These are phyloP conservation scores for Isurus oxyrinchus DNA, from an alignment of 2,113 vertebrate species.

Conservation along the genomic window DNA sequence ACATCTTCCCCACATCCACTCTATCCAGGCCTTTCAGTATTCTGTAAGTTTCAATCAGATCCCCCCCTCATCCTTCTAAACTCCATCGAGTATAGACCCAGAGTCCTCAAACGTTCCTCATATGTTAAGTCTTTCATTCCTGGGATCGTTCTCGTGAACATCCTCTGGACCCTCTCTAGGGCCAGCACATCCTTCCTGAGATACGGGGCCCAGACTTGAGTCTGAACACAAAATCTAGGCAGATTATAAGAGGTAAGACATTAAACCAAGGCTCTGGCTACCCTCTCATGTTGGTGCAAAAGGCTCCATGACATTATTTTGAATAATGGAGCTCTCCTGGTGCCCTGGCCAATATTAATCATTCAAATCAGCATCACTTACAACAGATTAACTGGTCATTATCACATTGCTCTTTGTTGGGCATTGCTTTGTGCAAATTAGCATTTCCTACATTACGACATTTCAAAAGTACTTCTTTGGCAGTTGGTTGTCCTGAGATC, in stretches of 20 bases:
- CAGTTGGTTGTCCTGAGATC: background rate
- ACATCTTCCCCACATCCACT: too few species aligned
- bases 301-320: background rate
- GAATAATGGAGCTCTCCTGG: background rate
- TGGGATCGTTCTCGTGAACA: too few species aligned
- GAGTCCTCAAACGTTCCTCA: too few species aligned
- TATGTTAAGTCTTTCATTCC: too few species aligned
- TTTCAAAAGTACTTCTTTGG: background rate
- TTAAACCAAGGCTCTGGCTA: background rate
- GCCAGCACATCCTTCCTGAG: too few species aligned
- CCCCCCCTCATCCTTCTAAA: too few species aligned
- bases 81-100: too few species aligned
- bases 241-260: background rate
- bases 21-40: too few species aligned
- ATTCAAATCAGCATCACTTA: background rate
- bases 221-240: background rate
- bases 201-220: background rate
- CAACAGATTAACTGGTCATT: background rate
- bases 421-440: background rate
- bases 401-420: background rate
- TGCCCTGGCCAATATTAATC: background rate
- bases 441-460: background rate
- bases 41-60: too few species aligned
- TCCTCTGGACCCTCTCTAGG: too few species aligned
- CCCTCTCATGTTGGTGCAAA: background rate